Base-by-base conservation (phyloP, 92 coral and sea anemone species). In the Porites cylindrica region DNA sequence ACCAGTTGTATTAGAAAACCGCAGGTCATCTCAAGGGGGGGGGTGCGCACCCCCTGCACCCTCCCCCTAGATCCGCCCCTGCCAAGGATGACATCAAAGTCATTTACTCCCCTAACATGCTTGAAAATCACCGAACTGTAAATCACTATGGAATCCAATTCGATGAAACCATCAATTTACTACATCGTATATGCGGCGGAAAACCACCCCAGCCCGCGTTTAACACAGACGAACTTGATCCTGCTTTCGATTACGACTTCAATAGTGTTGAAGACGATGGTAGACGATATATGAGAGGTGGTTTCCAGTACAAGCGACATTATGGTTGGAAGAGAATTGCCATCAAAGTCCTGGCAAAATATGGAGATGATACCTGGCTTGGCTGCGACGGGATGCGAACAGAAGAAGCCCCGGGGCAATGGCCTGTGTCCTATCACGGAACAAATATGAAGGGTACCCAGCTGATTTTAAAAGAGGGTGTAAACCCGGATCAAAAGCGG, bases 401-500 rank as follows among this genome's bases (percentile, higher is more conserved):
- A 0, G 71, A 69, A 58, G 72, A 81, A 18, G 71, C 88, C 23
- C 51, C 77, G 9, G 91, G 85, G 19, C 94, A 91, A 77, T 94
- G 96, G 96, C 93, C 96, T 1, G 96, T 94, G 3, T 88, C 94
- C 43, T 94, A 94, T 65, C 96, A 91, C 23, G 96, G 94, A 0
- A 94, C 96, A 32, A 70, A 77, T 23, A 47, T 77, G 51, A 60
- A 26, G 6, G 80, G 63, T 17, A 85, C 84, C 2, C 32, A 76
- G 47, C 12, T 60, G 29, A 26, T 26, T 26, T 26, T 26, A 26
- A 26, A 26, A 26, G 29, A 26, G 29, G 29, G 1, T 26, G 0
- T 26, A 26, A 26, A 26, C 29, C 29, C 29, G 2, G 29, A 26
- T 26, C 29, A 26, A 26, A 24, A 26, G 29, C 29, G 29, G 2